Percentiles rank a stretch among this genome's conserved stretches.
Evolutionary conservation across 2,797 vertebrate species (phyloP).

Genomic region (Rhynchotus rufescens): DNA sequence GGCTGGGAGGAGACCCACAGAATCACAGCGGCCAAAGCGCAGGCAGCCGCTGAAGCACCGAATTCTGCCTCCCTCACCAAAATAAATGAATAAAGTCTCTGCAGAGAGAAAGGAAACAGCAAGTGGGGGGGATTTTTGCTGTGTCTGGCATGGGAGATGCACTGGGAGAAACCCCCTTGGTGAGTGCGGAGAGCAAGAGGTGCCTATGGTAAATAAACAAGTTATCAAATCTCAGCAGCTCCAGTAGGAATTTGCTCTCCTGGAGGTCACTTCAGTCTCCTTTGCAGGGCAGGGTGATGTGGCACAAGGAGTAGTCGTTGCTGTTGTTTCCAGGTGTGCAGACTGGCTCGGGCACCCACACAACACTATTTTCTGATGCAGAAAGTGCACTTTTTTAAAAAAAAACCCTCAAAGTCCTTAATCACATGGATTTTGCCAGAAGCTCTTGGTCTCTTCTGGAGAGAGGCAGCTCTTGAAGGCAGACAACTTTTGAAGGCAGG

Average conservation of each 20-base stretch:
- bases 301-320: no score
- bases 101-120: not conserved
- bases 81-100: not conserved
- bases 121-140: constrained; percentile 45
- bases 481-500: accelerated
- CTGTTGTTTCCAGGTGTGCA: no score
- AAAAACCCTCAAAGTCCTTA: no score
- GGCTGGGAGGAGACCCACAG: not conserved
- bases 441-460: not conserved
- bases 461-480: not conserved
- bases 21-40: not conserved
- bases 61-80: not conserved
- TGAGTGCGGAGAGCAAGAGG: not conserved
- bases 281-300: not conserved
- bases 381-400: no score
- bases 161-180: constrained; percentile 26
- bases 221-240: accelerated
- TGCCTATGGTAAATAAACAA: not conserved
- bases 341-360: no score
- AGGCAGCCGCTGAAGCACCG: not conserved
- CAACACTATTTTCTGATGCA: no score
- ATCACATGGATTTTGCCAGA: not conserved
- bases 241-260: not conserved
- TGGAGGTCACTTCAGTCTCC: not conserved
- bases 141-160: constrained; percentile 47